Evolutionary conservation across 2,888 invertebrate species (phyloP), one percentile per base, ranked within the genome.

Genomic region (Lysandra coridon): DNA sequence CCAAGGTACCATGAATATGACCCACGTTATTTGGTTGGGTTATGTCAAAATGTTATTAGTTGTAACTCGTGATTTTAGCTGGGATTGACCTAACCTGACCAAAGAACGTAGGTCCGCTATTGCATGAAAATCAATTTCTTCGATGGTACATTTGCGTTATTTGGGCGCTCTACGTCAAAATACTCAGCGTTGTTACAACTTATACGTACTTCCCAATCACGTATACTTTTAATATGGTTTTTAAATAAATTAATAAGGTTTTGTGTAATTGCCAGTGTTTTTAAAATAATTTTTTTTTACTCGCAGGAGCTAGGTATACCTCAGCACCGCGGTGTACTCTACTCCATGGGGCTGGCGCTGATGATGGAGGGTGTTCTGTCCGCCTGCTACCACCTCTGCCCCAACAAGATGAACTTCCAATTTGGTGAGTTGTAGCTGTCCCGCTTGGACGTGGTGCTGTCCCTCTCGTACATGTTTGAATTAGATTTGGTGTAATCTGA

Each of bases 361-460:
- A 96, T 97, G 78, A 97, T 98, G 96, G 98, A 98, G 91, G 98
- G 98, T 0, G 88, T 98, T 6, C 95, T 98, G 57, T 98, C 98
- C n/a, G 98, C 96, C 12, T 97, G 98, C 85, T 98, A 98, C 91
- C 98, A 98, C 89, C 96, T 98, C 73, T 98, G 98, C 85, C 98
- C 98, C 0, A 98, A 97, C 88, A 96, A 97, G 86, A 96, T 97
- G 86, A 98, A 98, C 91, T 98, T 98, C 88, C 98, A 98, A 88
- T 98, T 98, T 90, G 98, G 98, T 98, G 73, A 88, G 90, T 84
- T 37, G 5, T 49, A 2, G 1, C 44, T 44, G 1, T 12, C 23
- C 12, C n/a, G 7, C 40, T 10, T 12, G 6, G 10, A n/a, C 44
- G n/a, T 40, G 49, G 12, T 2, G 5, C 44, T 33, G 49, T 78